phyloP scores from a whole-genome alignment of 2,113 vertebrate species.

The Galemys pyrenaicus region DNA sequence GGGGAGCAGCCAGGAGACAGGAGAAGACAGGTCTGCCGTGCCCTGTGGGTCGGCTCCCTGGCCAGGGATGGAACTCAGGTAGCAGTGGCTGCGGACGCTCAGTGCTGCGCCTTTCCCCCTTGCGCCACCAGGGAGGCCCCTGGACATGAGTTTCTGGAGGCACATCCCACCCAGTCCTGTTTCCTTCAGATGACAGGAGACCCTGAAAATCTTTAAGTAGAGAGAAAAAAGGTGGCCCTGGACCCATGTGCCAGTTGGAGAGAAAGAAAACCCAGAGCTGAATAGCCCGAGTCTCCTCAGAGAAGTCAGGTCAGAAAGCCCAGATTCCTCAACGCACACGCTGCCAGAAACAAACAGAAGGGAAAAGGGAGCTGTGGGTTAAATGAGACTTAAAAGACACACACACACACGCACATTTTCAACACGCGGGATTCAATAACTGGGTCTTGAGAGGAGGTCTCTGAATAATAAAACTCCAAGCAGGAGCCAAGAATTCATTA shows the following conservation, averaged over 20 bases:
- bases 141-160: too few species aligned
- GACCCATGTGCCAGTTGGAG: neutral
- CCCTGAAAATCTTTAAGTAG: too few species aligned
- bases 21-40: too few species aligned
- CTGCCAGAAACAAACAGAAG: neutral
- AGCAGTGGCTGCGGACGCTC: too few species aligned
- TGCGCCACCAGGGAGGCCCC: too few species aligned
- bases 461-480: neutral
- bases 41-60: too few species aligned
- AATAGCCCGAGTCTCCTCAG: neutral
- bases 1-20: too few species aligned
- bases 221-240: neutral
- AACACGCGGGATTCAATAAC: neutral
- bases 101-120: too few species aligned
- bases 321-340: neutral
- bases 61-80: too few species aligned
- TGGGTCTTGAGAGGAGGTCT: neutral
- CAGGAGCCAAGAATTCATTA: neutral
- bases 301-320: too few species aligned
- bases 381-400: neutral
- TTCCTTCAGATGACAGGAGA: neutral
- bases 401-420: neutral
- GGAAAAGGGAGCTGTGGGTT: neutral
- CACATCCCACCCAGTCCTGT: neutral
- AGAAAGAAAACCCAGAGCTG: neutral